Conservation (phyloP, 2,113 vertebrate species). For the Kryptolebias marmoratus region DNA sequence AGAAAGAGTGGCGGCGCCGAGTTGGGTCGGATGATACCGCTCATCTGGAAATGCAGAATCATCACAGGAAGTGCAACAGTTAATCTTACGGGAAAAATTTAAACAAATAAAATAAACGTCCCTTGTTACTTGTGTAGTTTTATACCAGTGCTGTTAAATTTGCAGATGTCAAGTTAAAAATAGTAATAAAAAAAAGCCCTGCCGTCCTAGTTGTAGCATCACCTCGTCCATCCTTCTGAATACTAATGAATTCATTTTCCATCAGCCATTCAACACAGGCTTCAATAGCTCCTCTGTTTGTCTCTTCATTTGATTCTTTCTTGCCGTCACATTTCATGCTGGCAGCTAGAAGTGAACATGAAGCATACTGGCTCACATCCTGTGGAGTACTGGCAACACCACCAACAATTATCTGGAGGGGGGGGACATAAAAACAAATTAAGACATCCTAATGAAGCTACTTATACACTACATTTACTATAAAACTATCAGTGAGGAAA, state of each 20-base stretch:
- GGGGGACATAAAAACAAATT: conserved; percentile 25
- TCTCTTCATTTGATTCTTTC: conserved; percentile 33
- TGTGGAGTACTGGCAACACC: conserved; percentile 89
- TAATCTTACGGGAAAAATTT: background rate
- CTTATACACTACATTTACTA: background rate
- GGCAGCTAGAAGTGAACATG: conserved; percentile 91
- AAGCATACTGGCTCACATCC: conserved; percentile 89
- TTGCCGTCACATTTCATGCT: conserved; percentile 62
- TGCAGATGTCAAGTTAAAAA: background rate
- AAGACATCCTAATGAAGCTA: background rate
- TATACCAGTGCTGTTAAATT: background rate
- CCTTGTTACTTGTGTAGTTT: no score
- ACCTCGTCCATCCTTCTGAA: conserved; percentile 78
- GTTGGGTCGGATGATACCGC: conserved; percentile 88
- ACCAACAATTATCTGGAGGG: conserved; percentile 89
- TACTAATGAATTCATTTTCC: conserved; percentile 93
- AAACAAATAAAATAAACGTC: no score
- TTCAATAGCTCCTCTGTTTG: conserved; percentile 83
- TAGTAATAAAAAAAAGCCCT: background rate
- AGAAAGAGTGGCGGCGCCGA: conserved; percentile 92
- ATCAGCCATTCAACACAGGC: conserved; percentile 92
- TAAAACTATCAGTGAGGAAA: background rate
- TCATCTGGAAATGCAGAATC: conserved; percentile 73
- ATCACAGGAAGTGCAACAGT: background rate
- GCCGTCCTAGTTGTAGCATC: background rate